phyloP scores from a whole-genome alignment of 1,140 invertebrate genomes.

The Araneus ventricosus region DNA sequence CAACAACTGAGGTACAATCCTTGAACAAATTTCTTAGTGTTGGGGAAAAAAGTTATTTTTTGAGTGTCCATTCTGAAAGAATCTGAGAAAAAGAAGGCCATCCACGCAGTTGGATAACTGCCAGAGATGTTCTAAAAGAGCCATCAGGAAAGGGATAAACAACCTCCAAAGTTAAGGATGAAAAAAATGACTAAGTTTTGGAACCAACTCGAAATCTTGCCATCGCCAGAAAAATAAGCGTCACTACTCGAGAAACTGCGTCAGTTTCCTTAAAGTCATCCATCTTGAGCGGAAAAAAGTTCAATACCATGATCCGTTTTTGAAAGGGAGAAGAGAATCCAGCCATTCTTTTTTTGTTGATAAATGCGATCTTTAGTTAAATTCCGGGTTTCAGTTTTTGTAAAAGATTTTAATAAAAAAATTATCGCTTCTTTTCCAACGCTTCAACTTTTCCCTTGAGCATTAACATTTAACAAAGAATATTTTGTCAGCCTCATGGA shows the following conservation, averaged over 20 bases:
- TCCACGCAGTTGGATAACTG: conserved; percentile 29
- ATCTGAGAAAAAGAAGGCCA: background rate
- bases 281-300: background rate
- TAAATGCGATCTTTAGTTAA: background rate
- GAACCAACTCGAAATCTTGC: conserved; percentile 2
- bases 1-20: background rate
- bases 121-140: background rate
- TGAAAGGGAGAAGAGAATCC: background rate
- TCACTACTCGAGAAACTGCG: background rate
- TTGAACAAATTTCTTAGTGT: background rate
- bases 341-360: background rate
- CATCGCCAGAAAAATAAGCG: conserved; percentile 37
- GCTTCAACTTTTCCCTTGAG: too few species aligned
- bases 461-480: too few species aligned
- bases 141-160: background rate
- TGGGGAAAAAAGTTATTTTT: background rate
- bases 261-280: background rate
- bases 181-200: conserved; percentile 29
- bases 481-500: too few species aligned
- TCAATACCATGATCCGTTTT: background rate
- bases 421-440: too few species aligned
- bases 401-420: too few species aligned
- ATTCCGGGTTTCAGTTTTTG: background rate
- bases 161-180: background rate
- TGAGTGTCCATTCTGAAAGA: conserved; percentile 9